A percentile compares a stretch with the other conserved stretches of the same genome.
Evolutionary conservation across 2,113 vertebrate species (phyloP).

Genomic region (Abramis brama): DNA sequence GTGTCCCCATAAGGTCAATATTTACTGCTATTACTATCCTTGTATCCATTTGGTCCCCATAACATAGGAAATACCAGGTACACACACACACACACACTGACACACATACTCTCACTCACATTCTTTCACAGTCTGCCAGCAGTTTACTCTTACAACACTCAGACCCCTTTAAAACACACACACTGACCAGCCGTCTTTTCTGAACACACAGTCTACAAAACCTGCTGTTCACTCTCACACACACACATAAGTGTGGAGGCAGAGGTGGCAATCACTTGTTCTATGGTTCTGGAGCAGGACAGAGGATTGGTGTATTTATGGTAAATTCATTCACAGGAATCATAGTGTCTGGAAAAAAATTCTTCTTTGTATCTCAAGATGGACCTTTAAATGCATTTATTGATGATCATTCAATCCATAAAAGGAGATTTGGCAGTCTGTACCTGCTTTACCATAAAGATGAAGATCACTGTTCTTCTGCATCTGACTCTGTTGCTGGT

Average conservation of each 20-base stretch:
- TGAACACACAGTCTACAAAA: constrained; percentile 13
- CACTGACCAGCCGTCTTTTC: constrained; percentile 3
- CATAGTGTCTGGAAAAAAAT: neutral
- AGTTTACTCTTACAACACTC: constrained; percentile 35
- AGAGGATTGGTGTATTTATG: neutral
- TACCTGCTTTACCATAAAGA: neutral
- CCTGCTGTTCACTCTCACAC: neutral
- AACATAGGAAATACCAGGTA: no score
- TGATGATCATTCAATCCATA: neutral
- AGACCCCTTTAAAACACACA: constrained; percentile 13
- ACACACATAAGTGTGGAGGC: neutral
- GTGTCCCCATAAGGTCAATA: no score
- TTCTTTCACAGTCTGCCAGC: constrained; percentile 27
- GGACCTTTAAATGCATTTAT: neutral
- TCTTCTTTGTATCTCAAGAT: neutral
- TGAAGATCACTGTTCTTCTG: constrained; percentile 5
- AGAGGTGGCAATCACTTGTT: constrained; percentile 11
- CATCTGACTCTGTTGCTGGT: neutral
- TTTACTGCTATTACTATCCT: no score
- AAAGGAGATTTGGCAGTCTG: neutral
- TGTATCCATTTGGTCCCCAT: no score
- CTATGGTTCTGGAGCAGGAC: neutral
- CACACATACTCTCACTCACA: neutral
- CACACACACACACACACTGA: neutral
- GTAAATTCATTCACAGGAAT: neutral